A percentile compares a stretch with the other conserved stretches of the same genome.
Conservation (phyloP, 1,140 invertebrate species). For the Ganaspis sp. region DNA sequence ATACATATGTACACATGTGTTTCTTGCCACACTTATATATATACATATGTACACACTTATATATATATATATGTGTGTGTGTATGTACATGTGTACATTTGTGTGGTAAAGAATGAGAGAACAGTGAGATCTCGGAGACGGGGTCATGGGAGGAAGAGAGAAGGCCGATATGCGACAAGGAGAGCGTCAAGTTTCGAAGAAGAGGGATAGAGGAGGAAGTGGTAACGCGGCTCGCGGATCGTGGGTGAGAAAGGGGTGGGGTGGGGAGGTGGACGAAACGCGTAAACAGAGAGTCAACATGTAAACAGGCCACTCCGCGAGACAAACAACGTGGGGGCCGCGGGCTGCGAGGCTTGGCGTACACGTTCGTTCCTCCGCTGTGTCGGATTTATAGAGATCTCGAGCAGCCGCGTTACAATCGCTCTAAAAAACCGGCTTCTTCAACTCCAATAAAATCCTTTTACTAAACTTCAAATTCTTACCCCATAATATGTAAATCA, state of each 20-base stretch:
- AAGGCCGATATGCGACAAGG: constrained; percentile 44
- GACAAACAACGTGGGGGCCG: constrained; percentile 77
- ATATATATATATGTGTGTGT: not conserved
- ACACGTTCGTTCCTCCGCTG: constrained; percentile 48
- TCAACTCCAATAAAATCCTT: not conserved
- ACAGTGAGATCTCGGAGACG: not conserved
- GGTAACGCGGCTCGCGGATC: constrained; percentile 37
- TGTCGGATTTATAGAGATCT: constrained; percentile 32
- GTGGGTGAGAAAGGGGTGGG: constrained; percentile 42
- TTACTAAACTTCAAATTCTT: not conserved
- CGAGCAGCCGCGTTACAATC: not conserved
- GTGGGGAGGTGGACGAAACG: constrained; percentile 64
- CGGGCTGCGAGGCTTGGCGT: constrained; percentile 62
- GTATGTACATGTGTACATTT: not conserved
- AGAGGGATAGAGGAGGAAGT: constrained; percentile 29
- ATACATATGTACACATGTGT: too few species aligned
- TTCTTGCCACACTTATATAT: too few species aligned
- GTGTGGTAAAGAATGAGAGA: constrained; percentile 16
- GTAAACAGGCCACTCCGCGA: constrained; percentile 77
- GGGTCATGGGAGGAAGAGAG: not conserved
- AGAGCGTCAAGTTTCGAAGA: constrained; percentile 43
- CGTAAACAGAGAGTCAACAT: constrained; percentile 77
- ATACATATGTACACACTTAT: too few species aligned
- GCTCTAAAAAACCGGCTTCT: not conserved
- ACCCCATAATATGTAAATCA: not conserved